phyloP scores from a whole-genome alignment of 1,140 invertebrate genomes.

The Mizuhopecten yessoensis region DNA sequence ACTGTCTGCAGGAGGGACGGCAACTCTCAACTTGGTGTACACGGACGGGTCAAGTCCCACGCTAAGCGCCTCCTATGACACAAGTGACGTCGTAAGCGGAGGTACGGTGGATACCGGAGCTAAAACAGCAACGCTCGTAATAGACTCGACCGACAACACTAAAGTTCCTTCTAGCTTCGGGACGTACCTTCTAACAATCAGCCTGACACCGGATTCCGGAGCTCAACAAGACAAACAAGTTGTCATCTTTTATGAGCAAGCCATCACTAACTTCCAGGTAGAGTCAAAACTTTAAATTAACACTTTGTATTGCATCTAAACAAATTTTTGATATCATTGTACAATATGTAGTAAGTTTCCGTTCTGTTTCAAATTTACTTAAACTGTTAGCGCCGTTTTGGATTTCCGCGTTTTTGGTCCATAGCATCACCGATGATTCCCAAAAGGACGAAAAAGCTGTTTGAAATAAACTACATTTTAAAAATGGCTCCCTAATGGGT shows the following conservation, averaged over 20 bases:
- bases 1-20: neutral
- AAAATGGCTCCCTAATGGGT: too few relatives aligned
- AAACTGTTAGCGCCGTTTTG: too few relatives aligned
- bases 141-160: neutral
- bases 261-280: constrained; percentile 19
- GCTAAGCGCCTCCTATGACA: neutral
- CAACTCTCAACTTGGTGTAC: neutral
- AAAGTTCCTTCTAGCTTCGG: constrained; percentile 42
- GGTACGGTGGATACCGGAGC: neutral
- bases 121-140: neutral
- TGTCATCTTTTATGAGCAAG: constrained; percentile 58
- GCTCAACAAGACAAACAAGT: constrained; percentile 40
- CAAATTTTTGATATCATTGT: too few relatives aligned
- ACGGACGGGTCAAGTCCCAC: neutral
- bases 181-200: constrained; percentile 51
- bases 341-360: too few relatives aligned
- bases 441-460: too few relatives aligned
- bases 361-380: too few relatives aligned
- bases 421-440: too few relatives aligned
- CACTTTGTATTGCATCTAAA: too few relatives aligned
- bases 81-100: neutral
- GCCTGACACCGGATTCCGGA: constrained; percentile 29
- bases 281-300: neutral
- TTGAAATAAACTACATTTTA: too few relatives aligned
- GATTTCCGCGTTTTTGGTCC: too few relatives aligned